Base-by-base conservation (phyloP, 1,140 invertebrate species). In the Pteromalus puparum region DNA sequence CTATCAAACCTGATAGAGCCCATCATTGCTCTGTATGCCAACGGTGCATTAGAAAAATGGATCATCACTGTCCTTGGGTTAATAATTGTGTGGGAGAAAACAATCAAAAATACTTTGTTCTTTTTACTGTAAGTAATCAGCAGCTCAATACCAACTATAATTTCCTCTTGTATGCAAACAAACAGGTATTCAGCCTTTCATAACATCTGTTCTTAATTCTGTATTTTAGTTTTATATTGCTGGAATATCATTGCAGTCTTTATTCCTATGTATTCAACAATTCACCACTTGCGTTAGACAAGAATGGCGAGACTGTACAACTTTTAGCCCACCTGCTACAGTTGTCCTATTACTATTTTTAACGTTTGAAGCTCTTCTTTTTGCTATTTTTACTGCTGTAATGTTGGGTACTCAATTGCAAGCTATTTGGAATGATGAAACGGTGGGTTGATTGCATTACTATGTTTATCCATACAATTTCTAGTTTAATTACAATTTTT, bases 81-180 rank as follows among this genome's bases (percentile, higher is more conserved):
- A 99, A 99, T 91, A 99, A 99, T 92, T 99, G 99, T 94, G 98
- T 99, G 7, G 99, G 99, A 9, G 98, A 99, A 94, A 98, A 98
- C 90, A 99, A 99, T 95, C 99, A 99, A 94, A 99, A 99, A 93
- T 99, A 97, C 94, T 99, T 99, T 95, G 98, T 99, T 86, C 94
- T 99, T 75, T 99, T 99, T 94, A 99, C 99, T 79, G 98, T 99
- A 94, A 96, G 96, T 95, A 38, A 74, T 28, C 30, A 34, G 6
- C 30, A 34, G 6, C 6, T 74, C 1, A 72, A 12, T 38, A 74
- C 30, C 10, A 42, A 42, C 38, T 42, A 42, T 42, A 61, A n/a
- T 61, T 61, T 61, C 0, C 21, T 61, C 53, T 61, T 61, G 21
- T n/a, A 61, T n/a, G n/a, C 18, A 21, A 61, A 61, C n/a, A n/a